Evolutionary conservation across 1,140 invertebrate species (phyloP), one percentile per base, ranked within the genome.

Genomic region (Hycleus cichorii): DNA sequence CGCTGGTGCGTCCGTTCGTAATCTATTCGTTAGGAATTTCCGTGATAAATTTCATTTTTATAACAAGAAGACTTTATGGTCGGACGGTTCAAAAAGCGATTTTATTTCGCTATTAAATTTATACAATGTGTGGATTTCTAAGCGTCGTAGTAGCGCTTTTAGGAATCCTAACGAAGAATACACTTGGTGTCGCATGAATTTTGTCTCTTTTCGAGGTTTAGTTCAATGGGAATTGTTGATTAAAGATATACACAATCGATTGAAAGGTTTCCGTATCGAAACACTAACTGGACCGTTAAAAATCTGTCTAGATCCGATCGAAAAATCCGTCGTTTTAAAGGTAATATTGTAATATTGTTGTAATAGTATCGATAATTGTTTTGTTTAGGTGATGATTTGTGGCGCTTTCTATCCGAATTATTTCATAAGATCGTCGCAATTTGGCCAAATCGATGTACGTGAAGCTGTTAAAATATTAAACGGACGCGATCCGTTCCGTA

Each of bases 371-470:
- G 12, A 54, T 8, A 24, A 38, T 63, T 40, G 26, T 47, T 57
- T 47, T 47, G 3, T 32, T 18, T 7, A 32, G 32, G 32, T 32
- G 7, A 32, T 32, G 32, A 59, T 91, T 38, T 84, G 84, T 58
- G 89, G 87, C 7, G 90, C 90, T 12, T 96, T 97, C 75, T 97
- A 95, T 77, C 95, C 94, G 0, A 86, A 95, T 72, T 96, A 91
- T 70, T 97, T 91, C 74, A 66, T 86, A 8, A 82, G 84, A 39
- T 72, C 73, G 0, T 26, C 64, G 1, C 49, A 65, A 10, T 64
- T 70, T 11, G 75, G 72, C 1, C 63, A 75, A 27, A 75, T 81
- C 40, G 78, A 84, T 55, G 66, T 69, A 0, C 69, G 76, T 11
- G 86, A 91, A 66, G 79, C 85, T 0, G 76, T 84, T 0, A 83